Conservation (phyloP, 2,797 vertebrate genomes). For the Sebastes steindachneri region DNA sequence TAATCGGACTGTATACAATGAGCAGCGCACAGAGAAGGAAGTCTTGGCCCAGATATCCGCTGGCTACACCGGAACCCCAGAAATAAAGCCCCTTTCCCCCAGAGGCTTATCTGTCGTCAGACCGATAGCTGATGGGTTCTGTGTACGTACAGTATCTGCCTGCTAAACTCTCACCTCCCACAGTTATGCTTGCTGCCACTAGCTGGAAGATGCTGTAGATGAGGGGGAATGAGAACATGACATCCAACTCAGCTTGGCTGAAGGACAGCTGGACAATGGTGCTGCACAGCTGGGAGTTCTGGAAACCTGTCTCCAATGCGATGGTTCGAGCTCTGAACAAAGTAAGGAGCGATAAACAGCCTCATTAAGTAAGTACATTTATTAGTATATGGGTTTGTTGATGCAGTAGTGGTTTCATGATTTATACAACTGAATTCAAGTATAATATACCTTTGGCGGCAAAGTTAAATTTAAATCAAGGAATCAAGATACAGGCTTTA, state of each 20-base stretch:
- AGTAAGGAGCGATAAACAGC: background rate
- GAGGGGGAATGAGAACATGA: slow-evolving; percentile 95
- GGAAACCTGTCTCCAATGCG: slow-evolving; percentile 94
- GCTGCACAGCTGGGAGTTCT: slow-evolving; percentile 95
- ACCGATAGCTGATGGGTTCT: background rate
- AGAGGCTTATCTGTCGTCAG: background rate
- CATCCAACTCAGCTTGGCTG: slow-evolving; percentile 83
- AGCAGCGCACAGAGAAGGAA: background rate
- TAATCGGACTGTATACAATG: background rate
- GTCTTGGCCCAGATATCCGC: background rate
- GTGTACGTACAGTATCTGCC: background rate
- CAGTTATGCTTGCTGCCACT: slow-evolving; percentile 65
- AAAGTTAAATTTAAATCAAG: background rate
- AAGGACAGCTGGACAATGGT: slow-evolving; percentile 96
- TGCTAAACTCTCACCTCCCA: slow-evolving; percentile 83
- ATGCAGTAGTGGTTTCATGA: background rate
- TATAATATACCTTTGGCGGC: background rate
- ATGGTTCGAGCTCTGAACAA: slow-evolving; percentile 91
- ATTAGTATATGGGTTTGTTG: background rate
- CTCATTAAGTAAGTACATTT: background rate
- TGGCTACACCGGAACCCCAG: background rate
- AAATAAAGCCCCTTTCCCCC: background rate
- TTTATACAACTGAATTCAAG: background rate
- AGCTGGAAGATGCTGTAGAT: slow-evolving; percentile 98
- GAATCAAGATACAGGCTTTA: background rate